Evolutionary conservation across 1,140 invertebrate species (phyloP).

Genomic region (Pseudomyrmex cubaensis): DNA sequence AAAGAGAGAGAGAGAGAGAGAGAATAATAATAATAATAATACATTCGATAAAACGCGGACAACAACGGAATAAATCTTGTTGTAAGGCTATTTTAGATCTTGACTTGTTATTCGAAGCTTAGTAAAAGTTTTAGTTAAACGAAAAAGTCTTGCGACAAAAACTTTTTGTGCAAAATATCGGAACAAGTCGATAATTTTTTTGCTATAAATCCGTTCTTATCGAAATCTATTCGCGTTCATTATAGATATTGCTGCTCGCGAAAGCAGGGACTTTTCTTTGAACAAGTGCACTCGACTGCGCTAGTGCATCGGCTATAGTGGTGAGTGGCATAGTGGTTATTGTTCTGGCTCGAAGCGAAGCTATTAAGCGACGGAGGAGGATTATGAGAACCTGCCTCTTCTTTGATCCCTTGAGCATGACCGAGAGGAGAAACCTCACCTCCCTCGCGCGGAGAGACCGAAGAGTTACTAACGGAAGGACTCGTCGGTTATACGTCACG

Average conservation of each 20-base stretch:
- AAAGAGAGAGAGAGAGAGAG: not conserved
- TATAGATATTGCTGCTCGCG: conserved; percentile 6
- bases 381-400: conserved; percentile 65
- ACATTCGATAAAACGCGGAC: conserved; percentile 2
- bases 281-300: conserved; percentile 47
- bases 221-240: conserved; percentile 24
- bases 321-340: conserved; percentile 59
- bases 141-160: not conserved
- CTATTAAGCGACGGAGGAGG: conserved; percentile 67
- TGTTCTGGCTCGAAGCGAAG: conserved; percentile 62
- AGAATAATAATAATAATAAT: not conserved
- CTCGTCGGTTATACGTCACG: conserved; percentile 57
- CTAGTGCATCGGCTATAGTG: conserved; percentile 39
- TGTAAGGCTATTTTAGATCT: conserved; percentile 11
- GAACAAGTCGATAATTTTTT: not conserved
- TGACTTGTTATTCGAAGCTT: conserved; percentile 7
- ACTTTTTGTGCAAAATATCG: not conserved
- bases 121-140: not conserved
- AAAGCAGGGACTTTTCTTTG: conserved; percentile 45
- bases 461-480: conserved; percentile 65
- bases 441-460: conserved; percentile 42
- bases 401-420: conserved; percentile 70
- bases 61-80: conserved; percentile 37
- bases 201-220: not conserved
- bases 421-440: conserved; percentile 54